Conservation (phyloP, 2,888 invertebrate genomes). For the Chalcosyrphus nemorum region DNA sequence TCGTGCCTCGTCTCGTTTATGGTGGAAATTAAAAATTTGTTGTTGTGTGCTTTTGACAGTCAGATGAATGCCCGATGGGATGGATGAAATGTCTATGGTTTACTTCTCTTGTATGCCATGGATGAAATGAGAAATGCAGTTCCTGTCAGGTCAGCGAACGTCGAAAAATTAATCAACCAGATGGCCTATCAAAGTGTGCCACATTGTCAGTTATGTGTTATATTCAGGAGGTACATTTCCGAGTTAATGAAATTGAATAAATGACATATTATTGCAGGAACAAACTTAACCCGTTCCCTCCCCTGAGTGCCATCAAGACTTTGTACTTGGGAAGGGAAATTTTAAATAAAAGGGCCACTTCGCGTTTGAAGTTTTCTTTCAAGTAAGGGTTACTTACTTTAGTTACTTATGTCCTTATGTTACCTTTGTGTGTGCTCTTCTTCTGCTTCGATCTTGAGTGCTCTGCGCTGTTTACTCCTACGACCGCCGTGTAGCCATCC, state of each 20-base stretch:
- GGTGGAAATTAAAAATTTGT: slow-evolving; percentile 9
- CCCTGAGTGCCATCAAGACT: too few species aligned
- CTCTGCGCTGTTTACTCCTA: too few species aligned
- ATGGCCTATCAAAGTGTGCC: neutral
- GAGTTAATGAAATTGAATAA: neutral
- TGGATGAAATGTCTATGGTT: neutral
- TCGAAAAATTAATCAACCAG: neutral
- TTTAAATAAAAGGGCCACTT: too few species aligned
- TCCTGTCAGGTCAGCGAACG: neutral
- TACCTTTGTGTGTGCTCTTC: too few species aligned
- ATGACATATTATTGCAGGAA: neutral
- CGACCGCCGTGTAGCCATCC: too few species aligned
- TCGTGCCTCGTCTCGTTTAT: neutral
- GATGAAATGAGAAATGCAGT: neutral
- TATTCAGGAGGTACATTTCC: neutral
- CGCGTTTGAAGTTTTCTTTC: too few species aligned
- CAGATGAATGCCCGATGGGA: neutral
- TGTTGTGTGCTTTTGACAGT: neutral
- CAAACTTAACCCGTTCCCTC: too few species aligned
- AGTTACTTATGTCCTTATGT: too few species aligned
- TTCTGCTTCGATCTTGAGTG: too few species aligned
- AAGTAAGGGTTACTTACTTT: too few species aligned
- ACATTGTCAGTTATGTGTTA: neutral
- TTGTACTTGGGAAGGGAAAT: too few species aligned
- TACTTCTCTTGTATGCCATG: neutral